These are phyloP conservation scores for Calonectris borealis DNA, from an alignment of 2,113 vertebrate genomes.

Conservation along the genomic window DNA sequence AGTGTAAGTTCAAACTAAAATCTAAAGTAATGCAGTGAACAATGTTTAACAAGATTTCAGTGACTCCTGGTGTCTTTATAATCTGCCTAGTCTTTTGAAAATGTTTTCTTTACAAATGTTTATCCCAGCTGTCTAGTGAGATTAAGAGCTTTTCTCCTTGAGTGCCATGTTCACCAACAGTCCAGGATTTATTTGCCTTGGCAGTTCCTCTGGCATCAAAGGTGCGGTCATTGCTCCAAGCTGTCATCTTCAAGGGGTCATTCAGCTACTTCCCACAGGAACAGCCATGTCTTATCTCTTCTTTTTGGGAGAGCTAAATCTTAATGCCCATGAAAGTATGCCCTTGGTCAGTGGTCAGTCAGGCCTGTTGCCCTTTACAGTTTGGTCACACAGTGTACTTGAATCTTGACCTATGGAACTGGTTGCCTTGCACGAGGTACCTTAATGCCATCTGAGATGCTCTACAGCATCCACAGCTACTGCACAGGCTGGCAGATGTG, in stretches of 20 bases:
- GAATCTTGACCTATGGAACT: not conserved
- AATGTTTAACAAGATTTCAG: conserved; percentile 72
- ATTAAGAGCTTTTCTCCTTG: conserved; percentile 70
- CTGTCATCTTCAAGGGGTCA: not conserved
- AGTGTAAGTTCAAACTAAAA: conserved; percentile 67
- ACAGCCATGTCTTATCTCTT: not conserved
- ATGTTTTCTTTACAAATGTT: conserved; percentile 68
- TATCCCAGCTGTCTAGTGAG: conserved; percentile 65
- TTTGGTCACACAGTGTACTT: not conserved
- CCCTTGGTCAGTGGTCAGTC: not conserved
- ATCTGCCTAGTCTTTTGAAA: conserved; percentile 71
- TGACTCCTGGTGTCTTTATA: conserved; percentile 70
- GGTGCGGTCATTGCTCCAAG: conserved; percentile 22
- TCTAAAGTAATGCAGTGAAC: conserved; percentile 66
- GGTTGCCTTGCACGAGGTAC: not conserved
- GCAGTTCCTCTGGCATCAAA: conserved; percentile 26
- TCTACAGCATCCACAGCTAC: not conserved
- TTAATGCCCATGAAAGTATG: fast-evolving
- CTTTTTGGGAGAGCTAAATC: not conserved
- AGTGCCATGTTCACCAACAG: not conserved
- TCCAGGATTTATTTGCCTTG: conserved; percentile 7
- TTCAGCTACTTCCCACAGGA: not conserved
- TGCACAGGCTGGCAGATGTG: not conserved
- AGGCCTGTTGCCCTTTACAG: not conserved
- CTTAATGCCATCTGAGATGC: not conserved